phyloP scores from a whole-genome alignment of 2,888 invertebrate genomes.

The Oligia latruncula region DNA sequence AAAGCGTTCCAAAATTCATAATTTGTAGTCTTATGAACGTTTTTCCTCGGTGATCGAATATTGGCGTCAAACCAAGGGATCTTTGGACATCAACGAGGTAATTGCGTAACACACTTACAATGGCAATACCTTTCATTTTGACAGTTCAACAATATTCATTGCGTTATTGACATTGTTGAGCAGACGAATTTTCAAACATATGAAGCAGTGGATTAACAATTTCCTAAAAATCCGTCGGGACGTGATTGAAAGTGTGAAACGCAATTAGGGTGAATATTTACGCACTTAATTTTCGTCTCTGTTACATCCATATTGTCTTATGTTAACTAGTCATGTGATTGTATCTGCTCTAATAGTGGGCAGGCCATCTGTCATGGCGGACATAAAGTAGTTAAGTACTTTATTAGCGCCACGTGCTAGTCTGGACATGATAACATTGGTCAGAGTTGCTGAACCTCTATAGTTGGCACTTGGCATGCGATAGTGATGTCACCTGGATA shows the following conservation, averaged over 20 bases:
- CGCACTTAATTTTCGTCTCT: not conserved
- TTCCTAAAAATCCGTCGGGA: not conserved
- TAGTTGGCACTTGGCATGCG: slow-evolving; percentile 8
- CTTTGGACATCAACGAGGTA: not conserved
- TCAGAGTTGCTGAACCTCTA: slow-evolving; percentile 46
- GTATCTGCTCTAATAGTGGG: not conserved
- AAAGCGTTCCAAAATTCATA: not conserved
- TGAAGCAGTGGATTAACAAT: not conserved
- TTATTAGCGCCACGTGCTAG: slow-evolving; percentile 36
- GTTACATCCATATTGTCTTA: not conserved
- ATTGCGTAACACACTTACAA: not conserved
- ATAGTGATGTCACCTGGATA: not conserved
- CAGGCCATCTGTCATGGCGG: slow-evolving; percentile 44
- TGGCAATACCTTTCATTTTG: not conserved
- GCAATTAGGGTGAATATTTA: not conserved
- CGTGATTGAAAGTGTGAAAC: not conserved
- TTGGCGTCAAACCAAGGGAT: not conserved
- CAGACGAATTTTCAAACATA: not conserved
- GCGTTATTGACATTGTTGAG: not conserved
- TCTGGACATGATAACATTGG: slow-evolving; percentile 18
- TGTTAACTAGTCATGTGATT: not conserved
- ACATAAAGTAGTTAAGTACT: slow-evolving; percentile 23
- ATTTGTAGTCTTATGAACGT: not conserved
- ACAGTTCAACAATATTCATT: not conserved
- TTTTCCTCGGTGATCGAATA: not conserved